A percentile compares a stretch with the other conserved stretches of the same genome.
These are phyloP conservation scores for Selenia dentaria DNA, from an alignment of 2,888 invertebrate genomes.

Conservation along the genomic window DNA sequence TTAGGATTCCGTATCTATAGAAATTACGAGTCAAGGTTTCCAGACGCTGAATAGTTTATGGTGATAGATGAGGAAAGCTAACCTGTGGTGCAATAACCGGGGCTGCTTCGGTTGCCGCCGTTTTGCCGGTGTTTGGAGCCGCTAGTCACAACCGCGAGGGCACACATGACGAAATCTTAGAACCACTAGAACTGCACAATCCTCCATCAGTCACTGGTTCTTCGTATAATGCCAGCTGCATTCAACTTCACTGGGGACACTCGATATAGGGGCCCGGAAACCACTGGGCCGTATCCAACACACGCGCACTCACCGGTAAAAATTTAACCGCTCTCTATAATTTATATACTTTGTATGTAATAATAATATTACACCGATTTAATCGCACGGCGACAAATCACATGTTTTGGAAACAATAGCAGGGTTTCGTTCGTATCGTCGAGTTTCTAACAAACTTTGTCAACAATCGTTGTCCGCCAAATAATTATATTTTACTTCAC, in stretches of 20 bases:
- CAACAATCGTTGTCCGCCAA: constrained; percentile 27
- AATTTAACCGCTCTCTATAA: constrained; percentile 62
- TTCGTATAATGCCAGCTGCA: constrained; percentile 45
- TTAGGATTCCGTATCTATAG: constrained; percentile 1
- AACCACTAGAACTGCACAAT: constrained; percentile 58
- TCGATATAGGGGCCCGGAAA: constrained; percentile 43
- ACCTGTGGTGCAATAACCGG: constrained; percentile 75
- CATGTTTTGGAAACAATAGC: constrained; percentile 75
- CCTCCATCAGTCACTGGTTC: constrained; percentile 71
- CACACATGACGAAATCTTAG: constrained; percentile 69
- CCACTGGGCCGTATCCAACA: constrained; percentile 72
- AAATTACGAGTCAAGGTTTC: constrained; percentile 1
- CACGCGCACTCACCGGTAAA: constrained; percentile 70
- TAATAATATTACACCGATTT: constrained; percentile 58
- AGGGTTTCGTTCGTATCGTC: constrained; percentile 46
- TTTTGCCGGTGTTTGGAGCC: constrained; percentile 65
- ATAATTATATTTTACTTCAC: constrained; percentile 32
- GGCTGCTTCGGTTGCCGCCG: constrained; percentile 70
- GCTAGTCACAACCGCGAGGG: constrained; percentile 68
- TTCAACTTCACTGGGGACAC: constrained; percentile 47
- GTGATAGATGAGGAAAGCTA: constrained; percentile 34
- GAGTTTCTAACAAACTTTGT: constrained; percentile 36
- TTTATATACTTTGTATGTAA: constrained; percentile 50
- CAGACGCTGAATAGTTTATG: not conserved
- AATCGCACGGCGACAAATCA: constrained; percentile 53